Conservation (phyloP, 2,797 vertebrate species). For the Choloepus didactylus region DNA sequence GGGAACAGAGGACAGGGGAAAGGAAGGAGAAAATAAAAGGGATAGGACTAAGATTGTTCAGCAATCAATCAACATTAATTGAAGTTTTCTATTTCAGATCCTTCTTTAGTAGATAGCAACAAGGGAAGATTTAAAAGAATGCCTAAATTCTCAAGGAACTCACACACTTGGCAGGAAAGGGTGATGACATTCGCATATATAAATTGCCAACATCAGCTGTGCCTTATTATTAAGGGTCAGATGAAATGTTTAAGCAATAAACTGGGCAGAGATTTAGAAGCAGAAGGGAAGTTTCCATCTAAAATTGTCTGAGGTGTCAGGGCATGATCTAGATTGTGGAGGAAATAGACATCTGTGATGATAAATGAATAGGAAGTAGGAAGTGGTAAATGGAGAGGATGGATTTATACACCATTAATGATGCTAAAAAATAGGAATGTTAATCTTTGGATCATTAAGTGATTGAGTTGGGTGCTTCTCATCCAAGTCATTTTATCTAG, state of each 20-base stretch:
- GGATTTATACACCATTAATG: neutral
- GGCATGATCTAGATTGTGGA: neutral
- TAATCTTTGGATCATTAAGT: neutral
- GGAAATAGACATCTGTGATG: neutral
- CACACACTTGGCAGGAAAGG: neutral
- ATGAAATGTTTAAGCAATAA: neutral
- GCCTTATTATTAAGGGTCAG: neutral
- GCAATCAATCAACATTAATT: neutral
- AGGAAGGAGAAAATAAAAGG: neutral
- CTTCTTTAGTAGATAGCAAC: neutral
- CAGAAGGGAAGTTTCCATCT: neutral
- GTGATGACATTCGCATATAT: neutral
- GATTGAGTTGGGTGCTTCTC: neutral
- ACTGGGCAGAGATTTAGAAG: neutral
- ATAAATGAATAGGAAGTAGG: neutral
- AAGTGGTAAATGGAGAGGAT: neutral
- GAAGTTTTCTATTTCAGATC: neutral
- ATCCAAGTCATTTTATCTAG: neutral
- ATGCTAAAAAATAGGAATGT: neutral
- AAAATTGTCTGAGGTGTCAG: neutral
- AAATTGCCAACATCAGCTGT: neutral
- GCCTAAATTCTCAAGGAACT: neutral
- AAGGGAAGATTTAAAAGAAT: neutral
- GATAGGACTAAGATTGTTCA: neutral
- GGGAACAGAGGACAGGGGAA: neutral